Conservation (phyloP, 2,797 vertebrate species). For the Epinephelus malabaricus region DNA sequence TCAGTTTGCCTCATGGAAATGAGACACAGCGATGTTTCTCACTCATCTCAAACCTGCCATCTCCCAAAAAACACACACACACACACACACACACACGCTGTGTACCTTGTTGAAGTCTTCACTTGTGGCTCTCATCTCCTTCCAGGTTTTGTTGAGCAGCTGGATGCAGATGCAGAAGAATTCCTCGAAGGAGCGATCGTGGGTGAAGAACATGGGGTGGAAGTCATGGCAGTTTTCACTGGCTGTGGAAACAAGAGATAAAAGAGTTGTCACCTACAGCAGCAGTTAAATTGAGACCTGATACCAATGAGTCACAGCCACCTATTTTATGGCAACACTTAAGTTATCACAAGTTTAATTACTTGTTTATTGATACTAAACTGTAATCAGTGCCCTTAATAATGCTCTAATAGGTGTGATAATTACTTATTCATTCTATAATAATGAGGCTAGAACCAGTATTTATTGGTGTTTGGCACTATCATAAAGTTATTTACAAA, state of each 20-base stretch:
- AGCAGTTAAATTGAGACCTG: not conserved
- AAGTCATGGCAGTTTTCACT: conserved; percentile 99
- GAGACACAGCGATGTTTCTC: not conserved
- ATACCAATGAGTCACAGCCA: not conserved
- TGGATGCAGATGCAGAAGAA: conserved; percentile 99
- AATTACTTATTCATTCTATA: not conserved
- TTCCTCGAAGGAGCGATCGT: conserved; percentile 96
- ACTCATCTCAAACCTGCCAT: not conserved
- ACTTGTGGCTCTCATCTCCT: conserved; percentile 98
- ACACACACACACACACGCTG: not conserved
- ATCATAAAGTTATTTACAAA: not conserved
- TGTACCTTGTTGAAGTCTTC: conserved; percentile 99
- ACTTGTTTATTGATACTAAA: not conserved
- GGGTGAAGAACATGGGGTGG: conserved; percentile 99
- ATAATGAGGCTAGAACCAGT: not conserved
- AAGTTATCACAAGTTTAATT: not conserved
- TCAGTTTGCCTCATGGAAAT: not conserved
- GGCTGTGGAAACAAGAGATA: conserved; percentile 83
- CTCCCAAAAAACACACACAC: not conserved
- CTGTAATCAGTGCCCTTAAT: not conserved
- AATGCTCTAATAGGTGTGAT: not conserved
- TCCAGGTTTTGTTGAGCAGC: conserved; percentile 99
- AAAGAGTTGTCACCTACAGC: conserved; percentile 1
- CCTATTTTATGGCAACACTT: not conserved
- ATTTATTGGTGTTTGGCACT: not conserved